phyloP scores from a whole-genome alignment of 1,140 invertebrate genomes.

The Formica exsecta region DNA sequence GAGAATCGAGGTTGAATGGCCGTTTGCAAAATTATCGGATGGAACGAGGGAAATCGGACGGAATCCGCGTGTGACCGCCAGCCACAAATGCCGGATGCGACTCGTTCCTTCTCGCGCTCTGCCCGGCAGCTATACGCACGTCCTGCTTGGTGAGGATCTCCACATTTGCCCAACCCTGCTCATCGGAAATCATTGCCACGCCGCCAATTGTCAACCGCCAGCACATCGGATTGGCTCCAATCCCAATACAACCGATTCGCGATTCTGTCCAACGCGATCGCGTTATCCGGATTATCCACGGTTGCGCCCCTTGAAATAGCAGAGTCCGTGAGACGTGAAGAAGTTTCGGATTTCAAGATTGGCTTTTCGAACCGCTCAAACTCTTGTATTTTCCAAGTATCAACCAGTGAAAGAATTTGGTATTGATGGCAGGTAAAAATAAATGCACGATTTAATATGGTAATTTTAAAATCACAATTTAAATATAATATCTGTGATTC shows the following conservation, averaged over 20 bases:
- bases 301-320: constrained; percentile 66
- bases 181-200: constrained; percentile 78
- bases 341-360: constrained; percentile 53
- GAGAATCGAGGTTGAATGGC: constrained; percentile 69
- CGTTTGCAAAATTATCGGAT: constrained; percentile 77
- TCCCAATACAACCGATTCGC: constrained; percentile 76
- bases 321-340: constrained; percentile 46
- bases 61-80: constrained; percentile 75
- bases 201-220: constrained; percentile 74
- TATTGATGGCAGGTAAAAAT: constrained; percentile 17
- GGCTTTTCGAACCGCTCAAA: constrained; percentile 35
- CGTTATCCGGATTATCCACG: constrained; percentile 77
- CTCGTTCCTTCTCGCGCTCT: neutral
- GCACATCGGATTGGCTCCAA: constrained; percentile 69
- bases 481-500: neutral
- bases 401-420: neutral
- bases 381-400: constrained; percentile 47
- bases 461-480: neutral
- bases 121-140: constrained; percentile 10
- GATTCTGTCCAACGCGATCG: constrained; percentile 68
- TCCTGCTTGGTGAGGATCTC: constrained; percentile 40
- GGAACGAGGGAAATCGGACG: constrained; percentile 71
- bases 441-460: neutral
- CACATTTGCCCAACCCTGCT: constrained; percentile 52
- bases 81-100: constrained; percentile 73